Percentiles rank a stretch among this genome's conserved stretches.
These are phyloP conservation scores for Parnassius smintheus DNA, from an alignment of 2,888 invertebrate species.

Conservation along the genomic window DNA sequence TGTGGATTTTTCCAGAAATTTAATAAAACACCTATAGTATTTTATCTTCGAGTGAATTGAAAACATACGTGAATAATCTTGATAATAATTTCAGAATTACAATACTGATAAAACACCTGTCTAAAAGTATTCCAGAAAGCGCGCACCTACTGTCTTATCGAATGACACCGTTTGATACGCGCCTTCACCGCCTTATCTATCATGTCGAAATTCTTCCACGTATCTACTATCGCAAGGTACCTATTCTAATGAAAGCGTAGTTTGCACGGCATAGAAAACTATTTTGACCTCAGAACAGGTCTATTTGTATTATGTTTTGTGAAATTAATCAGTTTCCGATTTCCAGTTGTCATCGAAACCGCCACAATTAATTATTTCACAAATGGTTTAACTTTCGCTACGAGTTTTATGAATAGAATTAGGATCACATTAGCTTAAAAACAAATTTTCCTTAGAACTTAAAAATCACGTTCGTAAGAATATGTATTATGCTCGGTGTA, in stretches of 20 bases:
- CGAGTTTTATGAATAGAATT: too few relatives aligned
- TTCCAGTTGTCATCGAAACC: too few relatives aligned
- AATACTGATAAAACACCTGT: constrained; percentile 39
- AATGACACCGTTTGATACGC: constrained; percentile 79
- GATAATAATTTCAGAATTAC: constrained; percentile 16
- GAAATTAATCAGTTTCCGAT: too few relatives aligned
- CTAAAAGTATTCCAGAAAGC: constrained; percentile 62
- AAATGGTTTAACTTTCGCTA: too few relatives aligned
- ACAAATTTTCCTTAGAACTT: too few relatives aligned
- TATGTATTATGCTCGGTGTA: constrained; percentile 13
- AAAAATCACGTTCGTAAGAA: too few relatives aligned
- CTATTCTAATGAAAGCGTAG: constrained; percentile 37
- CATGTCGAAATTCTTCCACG: constrained; percentile 79
- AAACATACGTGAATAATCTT: not conserved
- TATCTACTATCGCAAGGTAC: constrained; percentile 60
- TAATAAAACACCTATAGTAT: not conserved
- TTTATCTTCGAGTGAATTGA: not conserved
- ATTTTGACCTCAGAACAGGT: not conserved
- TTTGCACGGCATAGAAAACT: not conserved
- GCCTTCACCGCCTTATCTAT: constrained; percentile 70
- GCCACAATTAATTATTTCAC: too few relatives aligned
- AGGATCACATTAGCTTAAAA: too few relatives aligned
- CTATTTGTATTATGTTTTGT: not conserved
- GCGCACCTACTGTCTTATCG: constrained; percentile 72
- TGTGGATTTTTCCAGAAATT: too few relatives aligned